phyloP scores from a whole-genome alignment of 2,113 vertebrate genomes.

The Crotalus helleri region DNA sequence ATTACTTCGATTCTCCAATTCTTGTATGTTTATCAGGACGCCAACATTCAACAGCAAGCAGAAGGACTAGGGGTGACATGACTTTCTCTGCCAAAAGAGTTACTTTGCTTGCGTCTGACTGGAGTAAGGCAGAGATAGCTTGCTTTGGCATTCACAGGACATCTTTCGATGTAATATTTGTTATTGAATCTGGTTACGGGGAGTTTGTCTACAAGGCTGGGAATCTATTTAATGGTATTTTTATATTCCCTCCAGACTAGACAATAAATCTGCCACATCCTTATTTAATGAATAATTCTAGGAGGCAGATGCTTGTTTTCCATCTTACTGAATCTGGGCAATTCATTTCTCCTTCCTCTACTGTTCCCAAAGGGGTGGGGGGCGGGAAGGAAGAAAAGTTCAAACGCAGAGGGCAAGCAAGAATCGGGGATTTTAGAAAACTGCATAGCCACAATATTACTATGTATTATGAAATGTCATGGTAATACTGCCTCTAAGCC shows the following conservation, averaged over 20 bases:
- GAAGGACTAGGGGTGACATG: too few relatives aligned
- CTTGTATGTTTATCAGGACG: background rate
- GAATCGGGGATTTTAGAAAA: background rate
- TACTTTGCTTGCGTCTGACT: background rate
- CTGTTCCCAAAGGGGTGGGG: background rate
- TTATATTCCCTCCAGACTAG: background rate
- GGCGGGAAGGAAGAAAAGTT: background rate
- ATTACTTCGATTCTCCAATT: background rate
- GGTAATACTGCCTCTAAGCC: background rate
- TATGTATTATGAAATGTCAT: background rate
- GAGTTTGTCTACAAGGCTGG: conserved; percentile 14
- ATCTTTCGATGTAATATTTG: background rate
- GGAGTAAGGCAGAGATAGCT: background rate
- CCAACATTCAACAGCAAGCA: too few relatives aligned
- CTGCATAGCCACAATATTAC: background rate
- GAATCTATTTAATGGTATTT: conserved; percentile 5
- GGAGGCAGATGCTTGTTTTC: background rate
- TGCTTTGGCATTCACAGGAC: background rate
- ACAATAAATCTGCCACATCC: conserved; percentile 5
- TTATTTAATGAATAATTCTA: conserved; percentile 15
- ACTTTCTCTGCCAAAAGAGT: background rate
- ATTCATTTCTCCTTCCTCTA: background rate
- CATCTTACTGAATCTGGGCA: background rate
- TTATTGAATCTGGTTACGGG: conserved; percentile 2
- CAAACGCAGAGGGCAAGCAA: background rate